Evolutionary conservation across 2,888 invertebrate species (phyloP), one percentile per base, ranked within the genome.

Genomic region (Chrysina gloriosa): DNA sequence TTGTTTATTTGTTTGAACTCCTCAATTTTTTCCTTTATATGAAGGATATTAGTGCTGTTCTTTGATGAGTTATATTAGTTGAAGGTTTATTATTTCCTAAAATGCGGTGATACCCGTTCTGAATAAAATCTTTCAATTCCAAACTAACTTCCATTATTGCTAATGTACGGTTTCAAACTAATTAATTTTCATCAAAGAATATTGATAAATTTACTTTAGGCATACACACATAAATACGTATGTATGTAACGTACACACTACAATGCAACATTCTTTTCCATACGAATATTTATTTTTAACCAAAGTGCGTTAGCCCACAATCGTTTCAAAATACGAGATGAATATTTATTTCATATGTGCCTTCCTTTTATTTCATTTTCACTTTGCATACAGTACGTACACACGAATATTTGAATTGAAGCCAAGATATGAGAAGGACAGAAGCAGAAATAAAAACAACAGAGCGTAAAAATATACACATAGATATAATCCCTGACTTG

Each of bases 221-320:
- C 6, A 34, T 34, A 1, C 2, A 34, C 2, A 11, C 4, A 2
- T 34, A 3, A 21, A 47, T 47, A 47, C 9, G 47, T 19, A 47
- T 34, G 11, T n/a, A n/a, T 34, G 34, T 3, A 34, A 11, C 34
- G 34, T n/a, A n/a, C 34, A 1, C 11, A n/a, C 2, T 19, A 47
- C 29, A 16, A 31, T 23, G 52, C 31, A 52, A 4, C 14, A 29
- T 52, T 29, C 16, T 7, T 29, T 19, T 9, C 19, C 34, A 19
- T 21, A 34, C 27, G 27, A 25, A 25, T 27, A 25, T 11, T 27
- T 56, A 56, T 56, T 36, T 56, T 56, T 56, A 56, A 56, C 36
- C 36, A 36, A 56, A 36, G 36, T 56, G 19, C 56, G 56, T 56
- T 56, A 56, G 56, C 56, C 56, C 25, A 56, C 56, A 56, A 34